A percentile compares a stretch with the other conserved stretches of the same genome.
These are phyloP conservation scores for Drosophila truncata DNA, from an alignment of 1,140 invertebrate genomes.

Conservation along the genomic window DNA sequence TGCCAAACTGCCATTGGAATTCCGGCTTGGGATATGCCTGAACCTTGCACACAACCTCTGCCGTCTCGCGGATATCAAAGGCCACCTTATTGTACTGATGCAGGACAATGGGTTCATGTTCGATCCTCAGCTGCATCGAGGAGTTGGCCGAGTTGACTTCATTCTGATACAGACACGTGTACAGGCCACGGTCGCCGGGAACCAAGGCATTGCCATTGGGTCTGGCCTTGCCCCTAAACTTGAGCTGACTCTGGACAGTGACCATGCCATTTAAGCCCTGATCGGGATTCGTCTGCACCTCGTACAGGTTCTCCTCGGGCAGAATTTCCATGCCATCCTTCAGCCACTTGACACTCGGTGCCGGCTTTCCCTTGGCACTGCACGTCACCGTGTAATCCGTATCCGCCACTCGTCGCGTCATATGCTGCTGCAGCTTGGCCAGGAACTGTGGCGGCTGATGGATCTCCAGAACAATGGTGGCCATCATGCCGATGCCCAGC, in stretches of 20 bases:
- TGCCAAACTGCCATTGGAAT: conserved; percentile 95
- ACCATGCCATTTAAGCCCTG: conserved; percentile 91
- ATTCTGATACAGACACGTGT: conserved; percentile 95
- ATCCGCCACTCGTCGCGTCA: conserved; percentile 92
- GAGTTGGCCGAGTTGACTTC: conserved; percentile 94
- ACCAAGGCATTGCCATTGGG: conserved; percentile 91
- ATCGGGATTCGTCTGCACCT: conserved; percentile 91
- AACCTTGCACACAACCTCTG: conserved; percentile 94
- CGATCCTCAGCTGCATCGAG: conserved; percentile 95
- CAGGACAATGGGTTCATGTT: conserved; percentile 94
- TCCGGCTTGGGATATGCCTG: conserved; percentile 96
- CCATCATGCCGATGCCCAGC: conserved; percentile 93
- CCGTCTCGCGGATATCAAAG: conserved; percentile 93
- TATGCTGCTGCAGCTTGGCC: conserved; percentile 92
- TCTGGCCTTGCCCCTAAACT: conserved; percentile 91
- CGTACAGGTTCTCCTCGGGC: conserved; percentile 91
- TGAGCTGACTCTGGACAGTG: conserved; percentile 93
- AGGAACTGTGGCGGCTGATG: conserved; percentile 94
- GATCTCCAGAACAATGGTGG: conserved; percentile 93
- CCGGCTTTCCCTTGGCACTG: conserved; percentile 94
- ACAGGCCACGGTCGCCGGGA: conserved; percentile 93
- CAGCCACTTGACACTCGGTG: conserved; percentile 93
- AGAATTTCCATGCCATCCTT: conserved; percentile 93
- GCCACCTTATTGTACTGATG: conserved; percentile 95
- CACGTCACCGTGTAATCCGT: conserved; percentile 93